These are phyloP conservation scores for Neuroterus valhalla DNA, from an alignment of 1,140 invertebrate genomes.

Conservation along the genomic window DNA sequence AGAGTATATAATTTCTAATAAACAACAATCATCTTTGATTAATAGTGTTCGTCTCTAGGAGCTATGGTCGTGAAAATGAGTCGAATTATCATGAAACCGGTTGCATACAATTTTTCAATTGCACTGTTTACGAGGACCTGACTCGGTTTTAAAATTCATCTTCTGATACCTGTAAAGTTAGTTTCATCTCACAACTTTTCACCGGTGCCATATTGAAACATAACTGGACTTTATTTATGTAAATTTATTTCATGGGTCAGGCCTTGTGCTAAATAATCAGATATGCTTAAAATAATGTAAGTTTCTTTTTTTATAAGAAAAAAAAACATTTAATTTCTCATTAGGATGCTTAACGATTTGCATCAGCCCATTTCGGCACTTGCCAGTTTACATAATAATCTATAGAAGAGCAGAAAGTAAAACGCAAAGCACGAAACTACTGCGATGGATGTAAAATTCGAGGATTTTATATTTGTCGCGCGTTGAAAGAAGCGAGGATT, in stretches of 20 bases:
- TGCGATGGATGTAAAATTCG: slow-evolving; percentile 17
- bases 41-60: slow-evolving; percentile 4
- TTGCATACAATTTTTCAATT: neutral
- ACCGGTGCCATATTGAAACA: no score
- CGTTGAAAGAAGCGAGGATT: slow-evolving; percentile 34
- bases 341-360: slow-evolving; percentile 8
- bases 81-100: neutral
- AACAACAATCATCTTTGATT: neutral
- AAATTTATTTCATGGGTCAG: no score
- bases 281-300: neutral
- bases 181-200: no score
- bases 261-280: no score
- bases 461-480: slow-evolving; percentile 14
- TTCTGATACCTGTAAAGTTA: no score
- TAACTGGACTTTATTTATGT: no score
- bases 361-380: slow-evolving; percentile 28
- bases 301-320: neutral
- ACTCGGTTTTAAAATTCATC: no score
- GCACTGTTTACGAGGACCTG: no score
- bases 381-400: slow-evolving; percentile 18
- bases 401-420: slow-evolving; percentile 11
- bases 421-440: neutral
- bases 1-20: neutral
- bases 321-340: neutral
- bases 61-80: slow-evolving; percentile 8